A percentile compares a stretch with the other conserved stretches of the same genome.
These are phyloP conservation scores for Plagodis dolabraria DNA, from an alignment of 2,888 invertebrate species.

Conservation along the genomic window DNA sequence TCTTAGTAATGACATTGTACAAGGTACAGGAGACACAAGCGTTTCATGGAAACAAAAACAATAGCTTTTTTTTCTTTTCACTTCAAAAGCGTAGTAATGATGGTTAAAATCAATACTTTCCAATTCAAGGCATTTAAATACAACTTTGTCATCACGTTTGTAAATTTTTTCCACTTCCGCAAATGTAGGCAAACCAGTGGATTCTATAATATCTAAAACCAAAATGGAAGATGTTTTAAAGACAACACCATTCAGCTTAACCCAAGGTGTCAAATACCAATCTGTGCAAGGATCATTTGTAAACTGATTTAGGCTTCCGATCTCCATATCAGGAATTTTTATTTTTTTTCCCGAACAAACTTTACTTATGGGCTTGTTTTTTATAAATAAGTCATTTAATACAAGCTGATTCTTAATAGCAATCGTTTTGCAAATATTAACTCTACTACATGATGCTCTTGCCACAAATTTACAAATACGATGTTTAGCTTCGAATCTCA, in stretches of 20 bases:
- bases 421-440: conserved; percentile 27
- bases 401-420: conserved; percentile 29
- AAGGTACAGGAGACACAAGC: not conserved
- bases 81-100: not conserved
- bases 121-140: not conserved
- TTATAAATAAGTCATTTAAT: conserved; percentile 25
- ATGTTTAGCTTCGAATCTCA: conserved; percentile 35
- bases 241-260: too few relatives aligned
- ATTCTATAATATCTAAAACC: not conserved
- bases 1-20: not conserved
- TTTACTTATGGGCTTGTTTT: not conserved
- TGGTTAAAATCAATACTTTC: not conserved
- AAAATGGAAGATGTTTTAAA: not conserved
- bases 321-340: too few relatives aligned
- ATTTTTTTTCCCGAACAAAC: too few relatives aligned
- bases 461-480: conserved; percentile 27
- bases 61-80: not conserved
- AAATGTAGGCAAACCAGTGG: not conserved
- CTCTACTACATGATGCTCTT: conserved; percentile 15
- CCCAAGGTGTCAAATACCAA: too few relatives aligned
- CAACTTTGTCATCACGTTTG: not conserved
- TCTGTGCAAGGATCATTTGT: too few relatives aligned
- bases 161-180: not conserved
- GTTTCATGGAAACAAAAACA: not conserved
- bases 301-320: too few relatives aligned